Evolutionary conservation across 2,888 invertebrate species (phyloP), one percentile per base, ranked within the genome.

Genomic region (Taphrorychus bicolor): DNA sequence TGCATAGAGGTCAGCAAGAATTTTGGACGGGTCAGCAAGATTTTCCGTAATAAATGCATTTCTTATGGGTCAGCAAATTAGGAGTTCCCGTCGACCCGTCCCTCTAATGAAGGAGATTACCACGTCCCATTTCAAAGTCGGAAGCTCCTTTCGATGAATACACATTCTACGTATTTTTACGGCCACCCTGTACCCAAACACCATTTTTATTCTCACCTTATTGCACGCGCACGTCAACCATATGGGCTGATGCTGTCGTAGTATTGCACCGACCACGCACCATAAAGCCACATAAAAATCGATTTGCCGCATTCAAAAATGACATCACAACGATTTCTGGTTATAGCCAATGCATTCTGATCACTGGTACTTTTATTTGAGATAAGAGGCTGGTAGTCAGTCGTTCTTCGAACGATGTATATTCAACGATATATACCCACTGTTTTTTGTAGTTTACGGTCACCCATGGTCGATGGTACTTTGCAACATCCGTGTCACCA

Each of bases 401-500:
- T 40, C 57, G 60, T 3, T 22, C 49, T 56, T 16, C 19, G 23
- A 41, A 41, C 23, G 14, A 61, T 66, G 66, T 66, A 61, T 61
- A 66, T 66, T 66, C 61, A 66, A 61, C 14, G 52, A 57, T n/a
- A n/a, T 49, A 49, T 54, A 61, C 66, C 66, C 66, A 66, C 66
- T 16, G 45, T 45, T 45, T 45, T 45, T 45, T 45, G 17, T 16
- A 57, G 19, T 57, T 56, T 57, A 51, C 66, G 51, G 54, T 61
- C 56, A 54, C 17, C 21, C 51, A 21, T 51, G 51, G 51, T 11
- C 21, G 14, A 52, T 59, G 60, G 66, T 32, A 51, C 17, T 57
- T 19, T 51, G 41, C 45, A 61, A 61, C 57, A 66, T 66, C 66
- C 66, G 61, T 60, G 66, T 66, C 66, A 66, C 61, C 66, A 16